A percentile compares a stretch with the other conserved stretches of the same genome.
Evolutionary conservation across 1,140 invertebrate species (phyloP).

Genomic region (Leptinotarsa lineolata): DNA sequence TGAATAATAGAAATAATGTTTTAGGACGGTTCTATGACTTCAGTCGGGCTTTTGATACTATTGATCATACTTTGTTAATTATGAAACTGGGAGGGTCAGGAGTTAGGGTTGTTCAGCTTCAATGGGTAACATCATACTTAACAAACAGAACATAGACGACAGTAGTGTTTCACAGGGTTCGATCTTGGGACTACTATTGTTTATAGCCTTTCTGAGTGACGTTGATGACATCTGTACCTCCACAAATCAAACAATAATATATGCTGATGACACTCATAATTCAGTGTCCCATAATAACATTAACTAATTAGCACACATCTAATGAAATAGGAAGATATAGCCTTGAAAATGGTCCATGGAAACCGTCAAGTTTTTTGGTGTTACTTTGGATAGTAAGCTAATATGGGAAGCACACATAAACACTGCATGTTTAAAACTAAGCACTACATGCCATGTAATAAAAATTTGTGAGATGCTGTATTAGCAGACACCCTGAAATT

Average conservation of each 20-base stretch:
- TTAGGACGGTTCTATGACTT: neutral
- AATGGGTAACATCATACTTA: neutral
- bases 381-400: neutral
- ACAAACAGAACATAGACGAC: neutral
- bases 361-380: too few relatives aligned
- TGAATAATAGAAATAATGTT: neutral
- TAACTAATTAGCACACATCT: neutral
- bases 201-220: too few relatives aligned
- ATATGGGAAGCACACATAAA: neutral
- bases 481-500: neutral
- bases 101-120: neutral
- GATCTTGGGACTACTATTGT: too few relatives aligned
- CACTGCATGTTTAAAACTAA: neutral
- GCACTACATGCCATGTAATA: slow-evolving; percentile 10
- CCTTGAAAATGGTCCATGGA: too few relatives aligned
- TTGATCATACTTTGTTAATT: neutral
- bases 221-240: slow-evolving; percentile 15
- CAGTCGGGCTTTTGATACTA: neutral
- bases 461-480: neutral
- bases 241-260: slow-evolving; percentile 17
- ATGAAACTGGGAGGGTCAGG: neutral
- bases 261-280: too few relatives aligned
- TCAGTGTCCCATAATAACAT: neutral
- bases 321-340: too few relatives aligned
- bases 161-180: too few relatives aligned